Evolutionary conservation across 2,888 invertebrate species (phyloP).

Genomic region (Clitarchus hookeri): DNA sequence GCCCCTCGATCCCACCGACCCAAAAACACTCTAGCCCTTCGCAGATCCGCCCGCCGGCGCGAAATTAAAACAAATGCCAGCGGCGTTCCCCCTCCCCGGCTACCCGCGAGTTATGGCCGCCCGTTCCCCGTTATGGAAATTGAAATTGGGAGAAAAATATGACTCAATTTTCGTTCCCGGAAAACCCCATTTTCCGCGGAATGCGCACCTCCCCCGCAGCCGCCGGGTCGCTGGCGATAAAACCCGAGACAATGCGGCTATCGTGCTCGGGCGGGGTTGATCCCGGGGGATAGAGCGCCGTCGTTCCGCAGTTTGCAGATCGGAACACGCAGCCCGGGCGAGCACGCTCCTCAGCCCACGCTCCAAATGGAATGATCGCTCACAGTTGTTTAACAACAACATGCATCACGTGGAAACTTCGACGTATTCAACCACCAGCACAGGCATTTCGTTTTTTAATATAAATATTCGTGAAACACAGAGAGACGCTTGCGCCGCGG

Average conservation of each 20-base stretch:
- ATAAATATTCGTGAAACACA: too few species aligned
- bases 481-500: too few species aligned
- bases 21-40: background rate
- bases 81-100: background rate
- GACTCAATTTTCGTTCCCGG: constrained; percentile 24
- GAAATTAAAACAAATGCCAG: constrained; percentile 24
- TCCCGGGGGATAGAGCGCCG: too few species aligned
- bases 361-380: too few species aligned
- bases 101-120: constrained; percentile 20
- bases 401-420: too few species aligned
- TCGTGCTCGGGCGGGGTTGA: background rate
- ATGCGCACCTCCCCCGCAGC: background rate
- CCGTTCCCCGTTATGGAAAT: constrained; percentile 24
- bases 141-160: constrained; percentile 24
- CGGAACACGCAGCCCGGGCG: too few species aligned
- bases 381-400: too few species aligned
- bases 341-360: too few species aligned
- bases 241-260: constrained; percentile 11
- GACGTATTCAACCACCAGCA: too few species aligned
- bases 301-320: too few species aligned
- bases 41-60: background rate
- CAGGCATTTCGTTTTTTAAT: too few species aligned
- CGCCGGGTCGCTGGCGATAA: background rate
- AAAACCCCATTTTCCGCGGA: constrained; percentile 4
- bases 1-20: background rate